Percentiles rank a stretch among this genome's conserved stretches.
These are phyloP conservation scores for Phenganax marumi DNA, from an alignment of 92 coral and sea anemone genomes.

Conservation along the genomic window DNA sequence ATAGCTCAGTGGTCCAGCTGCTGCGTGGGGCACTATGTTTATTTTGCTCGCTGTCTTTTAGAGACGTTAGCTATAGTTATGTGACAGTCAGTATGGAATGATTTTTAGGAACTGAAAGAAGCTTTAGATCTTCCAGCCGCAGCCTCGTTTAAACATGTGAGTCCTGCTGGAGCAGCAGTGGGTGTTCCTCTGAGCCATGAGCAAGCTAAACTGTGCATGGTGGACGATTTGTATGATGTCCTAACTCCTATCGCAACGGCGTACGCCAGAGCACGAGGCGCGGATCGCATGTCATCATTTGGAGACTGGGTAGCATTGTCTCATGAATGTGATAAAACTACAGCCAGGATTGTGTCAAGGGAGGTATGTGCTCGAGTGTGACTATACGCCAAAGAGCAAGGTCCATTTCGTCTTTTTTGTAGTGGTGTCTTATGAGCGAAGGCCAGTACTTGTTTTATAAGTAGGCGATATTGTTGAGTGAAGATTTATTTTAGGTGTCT, in stretches of 20 bases:
- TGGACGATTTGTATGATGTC: constrained; percentile 81
- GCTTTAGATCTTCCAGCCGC: constrained; percentile 87
- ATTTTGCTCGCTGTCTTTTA: no score
- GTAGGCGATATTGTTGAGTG: not conserved
- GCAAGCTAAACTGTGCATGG: constrained; percentile 96
- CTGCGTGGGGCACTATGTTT: no score
- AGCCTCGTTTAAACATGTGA: constrained; percentile 95
- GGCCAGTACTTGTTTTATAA: not conserved
- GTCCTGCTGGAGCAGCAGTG: constrained; percentile 99
- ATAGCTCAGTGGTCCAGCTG: no score
- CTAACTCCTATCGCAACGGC: constrained; percentile 93
- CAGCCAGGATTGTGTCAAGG: constrained; percentile 92
- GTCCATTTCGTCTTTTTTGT: not conserved
- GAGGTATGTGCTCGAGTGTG: constrained; percentile 58
- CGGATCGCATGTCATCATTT: constrained; percentile 98
- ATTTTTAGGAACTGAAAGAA: constrained; percentile 72
- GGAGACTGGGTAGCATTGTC: constrained; percentile 99
- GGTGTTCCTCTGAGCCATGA: constrained; percentile 72
- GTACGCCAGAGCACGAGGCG: constrained; percentile 98
- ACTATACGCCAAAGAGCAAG: not conserved
- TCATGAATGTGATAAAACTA: constrained; percentile 82
- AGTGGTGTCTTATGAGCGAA: not conserved
- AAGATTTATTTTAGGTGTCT: constrained; percentile 64
- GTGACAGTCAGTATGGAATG: not conserved
- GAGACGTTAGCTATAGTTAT: no score